A percentile compares a stretch with the other conserved stretches of the same genome.
Conservation (phyloP, 2,113 vertebrate genomes). For the Notarius lentiginosus region DNA sequence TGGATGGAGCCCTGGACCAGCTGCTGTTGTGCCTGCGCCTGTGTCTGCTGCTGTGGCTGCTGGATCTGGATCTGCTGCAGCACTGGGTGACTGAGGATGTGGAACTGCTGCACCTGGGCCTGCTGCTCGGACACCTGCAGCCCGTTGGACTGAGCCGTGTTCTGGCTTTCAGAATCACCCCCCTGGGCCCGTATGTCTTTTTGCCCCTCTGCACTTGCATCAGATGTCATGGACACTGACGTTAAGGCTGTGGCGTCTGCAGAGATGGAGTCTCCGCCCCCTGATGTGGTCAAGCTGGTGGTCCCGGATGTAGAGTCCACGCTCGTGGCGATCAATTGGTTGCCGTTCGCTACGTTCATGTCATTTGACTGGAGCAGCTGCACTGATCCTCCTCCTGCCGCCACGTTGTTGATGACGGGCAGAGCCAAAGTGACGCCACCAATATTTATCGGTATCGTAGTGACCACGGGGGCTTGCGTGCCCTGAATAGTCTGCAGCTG, state of each 20-base stretch:
- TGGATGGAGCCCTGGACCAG: constrained; percentile 92
- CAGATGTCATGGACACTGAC: constrained; percentile 74
- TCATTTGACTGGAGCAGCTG: constrained; percentile 88
- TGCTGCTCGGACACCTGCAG: constrained; percentile 82
- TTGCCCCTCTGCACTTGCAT: constrained; percentile 68
- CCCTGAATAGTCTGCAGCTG: constrained; percentile 93
- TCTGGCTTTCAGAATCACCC: constrained; percentile 78
- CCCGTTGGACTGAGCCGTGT: constrained; percentile 87
- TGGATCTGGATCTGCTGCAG: constrained; percentile 96
- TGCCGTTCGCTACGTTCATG: constrained; percentile 87
- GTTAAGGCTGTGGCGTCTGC: constrained; percentile 81
- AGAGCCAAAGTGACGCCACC: constrained; percentile 93
- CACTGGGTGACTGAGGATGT: constrained; percentile 91
- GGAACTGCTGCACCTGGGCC: constrained; percentile 89
- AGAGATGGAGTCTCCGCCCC: constrained; percentile 53
- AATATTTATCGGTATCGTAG: constrained; percentile 95
- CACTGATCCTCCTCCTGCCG: constrained; percentile 79
- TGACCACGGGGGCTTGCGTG: constrained; percentile 90
- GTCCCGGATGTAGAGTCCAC: constrained; percentile 73
- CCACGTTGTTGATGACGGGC: constrained; percentile 91
- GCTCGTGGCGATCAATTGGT: constrained; percentile 81
- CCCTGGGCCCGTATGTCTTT: constrained; percentile 76
- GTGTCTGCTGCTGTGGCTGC: constrained; percentile 86
- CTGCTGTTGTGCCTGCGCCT: constrained; percentile 91
- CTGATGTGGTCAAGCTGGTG: constrained; percentile 72